phyloP scores from a whole-genome alignment of 2,113 vertebrate species.

The Cinclus cinclus region DNA sequence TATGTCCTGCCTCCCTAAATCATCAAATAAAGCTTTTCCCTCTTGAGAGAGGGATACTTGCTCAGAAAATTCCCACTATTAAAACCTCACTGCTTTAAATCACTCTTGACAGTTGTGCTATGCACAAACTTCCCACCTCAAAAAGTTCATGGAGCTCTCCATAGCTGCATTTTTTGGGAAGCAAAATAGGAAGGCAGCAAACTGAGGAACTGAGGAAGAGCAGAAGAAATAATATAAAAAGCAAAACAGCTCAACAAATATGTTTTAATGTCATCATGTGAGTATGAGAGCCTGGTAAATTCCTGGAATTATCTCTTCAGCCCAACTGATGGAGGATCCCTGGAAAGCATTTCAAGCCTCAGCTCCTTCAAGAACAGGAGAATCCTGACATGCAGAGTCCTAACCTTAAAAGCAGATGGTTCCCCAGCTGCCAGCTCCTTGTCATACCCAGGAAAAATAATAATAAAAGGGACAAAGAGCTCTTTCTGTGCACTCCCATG shows the following conservation, averaged over 20 bases:
- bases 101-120: not conserved
- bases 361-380: not conserved
- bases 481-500: constrained; percentile 28
- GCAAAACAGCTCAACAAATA: not conserved
- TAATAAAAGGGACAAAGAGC: constrained; percentile 52
- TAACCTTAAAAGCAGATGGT: constrained; percentile 2
- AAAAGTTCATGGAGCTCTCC: not conserved
- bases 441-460: not conserved
- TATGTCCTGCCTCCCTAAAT: not conserved
- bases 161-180: not conserved
- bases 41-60: not conserved
- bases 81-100: not conserved
- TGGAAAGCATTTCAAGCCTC: not conserved
- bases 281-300: not conserved
- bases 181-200: not conserved
- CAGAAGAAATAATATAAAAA: not conserved
- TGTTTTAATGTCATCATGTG: fast-evolving
- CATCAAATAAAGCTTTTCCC: not conserved
- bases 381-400: not conserved
- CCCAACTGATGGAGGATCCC: not conserved
- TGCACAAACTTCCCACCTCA: not conserved
- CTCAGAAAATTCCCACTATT: not conserved
- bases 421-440: not conserved
- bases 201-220: fast-evolving
- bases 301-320: not conserved